A percentile compares a stretch with the other conserved stretches of the same genome.
These are phyloP conservation scores for Cylindroiulus punctatus DNA, from an alignment of 2,888 invertebrate genomes.

Conservation along the genomic window DNA sequence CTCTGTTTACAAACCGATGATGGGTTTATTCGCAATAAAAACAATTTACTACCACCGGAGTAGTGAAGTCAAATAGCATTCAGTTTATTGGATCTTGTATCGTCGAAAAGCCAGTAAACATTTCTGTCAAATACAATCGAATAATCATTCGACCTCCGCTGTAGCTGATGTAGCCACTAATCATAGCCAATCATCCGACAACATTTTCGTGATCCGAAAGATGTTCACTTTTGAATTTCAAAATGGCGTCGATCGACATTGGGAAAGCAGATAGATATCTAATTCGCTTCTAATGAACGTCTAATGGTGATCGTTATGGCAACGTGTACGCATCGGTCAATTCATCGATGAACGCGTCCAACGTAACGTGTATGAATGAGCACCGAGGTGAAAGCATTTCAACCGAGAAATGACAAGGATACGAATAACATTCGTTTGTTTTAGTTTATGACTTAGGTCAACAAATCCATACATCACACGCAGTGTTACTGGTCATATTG, in stretches of 20 bases:
- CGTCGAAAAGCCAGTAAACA: too few relatives aligned
- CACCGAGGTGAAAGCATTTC: slow-evolving; percentile 12
- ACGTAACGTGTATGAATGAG: background rate
- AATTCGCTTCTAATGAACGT: background rate
- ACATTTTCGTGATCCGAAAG: too few relatives aligned
- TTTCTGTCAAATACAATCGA: too few relatives aligned
- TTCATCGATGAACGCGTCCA: background rate
- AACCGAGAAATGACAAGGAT: background rate
- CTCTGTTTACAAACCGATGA: too few relatives aligned
- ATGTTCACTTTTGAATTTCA: background rate
- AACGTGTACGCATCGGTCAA: background rate
- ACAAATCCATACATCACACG: background rate
- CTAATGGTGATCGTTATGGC: slow-evolving; percentile 7
- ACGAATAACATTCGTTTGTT: slow-evolving; percentile 16
- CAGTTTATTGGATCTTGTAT: too few relatives aligned
- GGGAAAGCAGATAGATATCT: background rate
- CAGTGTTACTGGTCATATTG: too few relatives aligned
- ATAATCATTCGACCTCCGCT: too few relatives aligned
- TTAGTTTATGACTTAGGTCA: slow-evolving; percentile 28
- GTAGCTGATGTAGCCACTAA: too few relatives aligned
- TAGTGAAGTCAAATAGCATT: too few relatives aligned
- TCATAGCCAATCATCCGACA: too few relatives aligned
- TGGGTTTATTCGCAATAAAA: too few relatives aligned
- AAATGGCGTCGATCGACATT: background rate
- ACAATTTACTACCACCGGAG: too few relatives aligned